Percentiles rank a stretch among this genome's conserved stretches.
Evolutionary conservation across 92 coral and sea anemone genomes (phyloP).

Genomic region (Micromussa lordhowensis): DNA sequence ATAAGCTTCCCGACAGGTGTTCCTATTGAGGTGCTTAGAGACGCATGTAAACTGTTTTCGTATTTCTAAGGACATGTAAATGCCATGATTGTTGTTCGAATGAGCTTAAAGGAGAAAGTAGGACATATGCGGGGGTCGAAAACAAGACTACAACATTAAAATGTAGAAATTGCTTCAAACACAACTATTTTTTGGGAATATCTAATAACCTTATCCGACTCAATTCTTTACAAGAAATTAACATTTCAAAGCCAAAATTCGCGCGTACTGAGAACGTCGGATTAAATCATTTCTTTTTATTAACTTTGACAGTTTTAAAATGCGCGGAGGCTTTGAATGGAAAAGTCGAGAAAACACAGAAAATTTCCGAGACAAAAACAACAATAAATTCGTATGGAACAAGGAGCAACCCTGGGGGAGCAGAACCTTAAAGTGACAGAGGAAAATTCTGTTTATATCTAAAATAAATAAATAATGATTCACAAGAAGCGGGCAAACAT

Average conservation of each 20-base stretch:
- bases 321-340: background rate
- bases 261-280: background rate
- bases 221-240: background rate
- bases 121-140: conserved; percentile 6
- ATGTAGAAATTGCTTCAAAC: background rate
- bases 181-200: background rate
- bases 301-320: background rate
- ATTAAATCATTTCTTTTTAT: background rate
- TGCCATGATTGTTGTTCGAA: background rate
- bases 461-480: conserved; percentile 15
- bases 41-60: conserved; percentile 14
- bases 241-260: background rate
- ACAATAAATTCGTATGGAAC: background rate
- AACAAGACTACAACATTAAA: background rate
- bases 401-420: background rate
- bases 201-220: background rate
- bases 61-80: conserved; percentile 2
- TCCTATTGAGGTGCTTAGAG: conserved; percentile 24
- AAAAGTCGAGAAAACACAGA: background rate
- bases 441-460: background rate
- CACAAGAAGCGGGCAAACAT: background rate
- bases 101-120: background rate
- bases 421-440: conserved; percentile 4
- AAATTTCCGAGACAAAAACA: background rate
- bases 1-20: conserved; percentile 6